Conservation (phyloP, 2,113 vertebrate species). For the Pituophis catenifer region DNA sequence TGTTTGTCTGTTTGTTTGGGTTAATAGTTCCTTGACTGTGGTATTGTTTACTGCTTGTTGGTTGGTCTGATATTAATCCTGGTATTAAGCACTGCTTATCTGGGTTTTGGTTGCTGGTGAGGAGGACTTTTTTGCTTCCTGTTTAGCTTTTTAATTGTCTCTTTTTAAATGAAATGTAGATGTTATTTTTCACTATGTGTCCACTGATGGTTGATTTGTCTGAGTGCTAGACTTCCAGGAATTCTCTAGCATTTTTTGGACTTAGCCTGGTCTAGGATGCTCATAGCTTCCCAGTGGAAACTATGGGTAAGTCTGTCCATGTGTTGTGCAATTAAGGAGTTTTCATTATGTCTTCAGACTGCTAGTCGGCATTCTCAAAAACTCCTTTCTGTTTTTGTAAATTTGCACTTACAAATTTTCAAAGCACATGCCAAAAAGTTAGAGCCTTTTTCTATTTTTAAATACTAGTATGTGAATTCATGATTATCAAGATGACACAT, state of each 20-base stretch:
- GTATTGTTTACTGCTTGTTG: neutral
- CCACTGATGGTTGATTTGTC: neutral
- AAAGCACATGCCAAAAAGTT: neutral
- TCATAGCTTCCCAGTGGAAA: neutral
- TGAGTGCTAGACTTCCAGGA: neutral
- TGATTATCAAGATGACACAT: neutral
- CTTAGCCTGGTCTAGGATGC: neutral
- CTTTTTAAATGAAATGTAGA: neutral
- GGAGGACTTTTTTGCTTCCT: neutral
- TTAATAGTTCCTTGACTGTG: neutral
- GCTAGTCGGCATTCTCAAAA: neutral
- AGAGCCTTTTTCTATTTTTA: neutral
- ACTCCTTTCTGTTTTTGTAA: neutral
- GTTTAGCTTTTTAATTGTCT: neutral
- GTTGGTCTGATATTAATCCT: neutral
- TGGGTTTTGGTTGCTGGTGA: neutral
- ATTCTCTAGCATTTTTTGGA: neutral
- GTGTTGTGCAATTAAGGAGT: neutral
- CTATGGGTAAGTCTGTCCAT: neutral
- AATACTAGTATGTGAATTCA: neutral
- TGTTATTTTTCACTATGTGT: neutral
- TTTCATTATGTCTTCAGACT: neutral
- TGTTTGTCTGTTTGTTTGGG: neutral
- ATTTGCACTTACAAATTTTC: neutral
- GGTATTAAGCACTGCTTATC: neutral